phyloP scores from a whole-genome alignment of 2,888 invertebrate genomes.

The Embidobia sp. region DNA sequence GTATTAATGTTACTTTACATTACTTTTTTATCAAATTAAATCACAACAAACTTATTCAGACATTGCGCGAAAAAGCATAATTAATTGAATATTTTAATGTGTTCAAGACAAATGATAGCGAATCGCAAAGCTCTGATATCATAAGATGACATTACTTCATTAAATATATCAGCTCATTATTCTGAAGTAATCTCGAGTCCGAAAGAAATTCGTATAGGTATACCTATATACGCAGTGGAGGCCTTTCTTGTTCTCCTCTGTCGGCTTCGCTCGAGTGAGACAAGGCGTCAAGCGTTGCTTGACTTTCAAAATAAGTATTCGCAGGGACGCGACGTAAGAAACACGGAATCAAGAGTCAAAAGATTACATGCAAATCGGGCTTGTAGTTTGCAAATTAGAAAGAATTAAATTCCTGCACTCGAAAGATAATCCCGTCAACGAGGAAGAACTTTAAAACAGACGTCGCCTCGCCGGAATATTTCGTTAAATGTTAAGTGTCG shows the following conservation, averaged over 20 bases:
- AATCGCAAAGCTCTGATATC: slow-evolving; percentile 1
- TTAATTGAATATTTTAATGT: no score
- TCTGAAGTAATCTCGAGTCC: slow-evolving; percentile 36
- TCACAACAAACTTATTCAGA: not conserved
- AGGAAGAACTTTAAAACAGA: slow-evolving; percentile 12
- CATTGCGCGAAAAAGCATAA: not conserved
- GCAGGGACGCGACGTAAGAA: slow-evolving; percentile 54
- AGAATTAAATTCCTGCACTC: slow-evolving; percentile 52
- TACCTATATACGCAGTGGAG: not conserved
- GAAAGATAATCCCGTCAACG: slow-evolving; percentile 37
- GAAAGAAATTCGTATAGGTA: slow-evolving; percentile 12
- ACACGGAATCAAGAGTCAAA: slow-evolving; percentile 55
- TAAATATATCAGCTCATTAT: slow-evolving; percentile 54
- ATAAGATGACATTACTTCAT: slow-evolving; percentile 28
- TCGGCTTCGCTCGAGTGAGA: slow-evolving; percentile 46
- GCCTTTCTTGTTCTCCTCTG: slow-evolving; percentile 47
- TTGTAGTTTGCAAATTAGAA: slow-evolving; percentile 63
- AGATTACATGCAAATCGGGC: slow-evolving; percentile 63
- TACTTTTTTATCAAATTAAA: no score
- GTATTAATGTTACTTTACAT: no score
- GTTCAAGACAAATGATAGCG: not conserved
- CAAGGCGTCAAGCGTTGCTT: slow-evolving; percentile 58
- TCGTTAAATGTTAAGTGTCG: not conserved
- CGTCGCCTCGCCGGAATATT: no score
- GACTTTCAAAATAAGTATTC: slow-evolving; percentile 63